These are phyloP conservation scores for Aleiodes leptofemur DNA, from an alignment of 2,888 invertebrate genomes.

Conservation along the genomic window DNA sequence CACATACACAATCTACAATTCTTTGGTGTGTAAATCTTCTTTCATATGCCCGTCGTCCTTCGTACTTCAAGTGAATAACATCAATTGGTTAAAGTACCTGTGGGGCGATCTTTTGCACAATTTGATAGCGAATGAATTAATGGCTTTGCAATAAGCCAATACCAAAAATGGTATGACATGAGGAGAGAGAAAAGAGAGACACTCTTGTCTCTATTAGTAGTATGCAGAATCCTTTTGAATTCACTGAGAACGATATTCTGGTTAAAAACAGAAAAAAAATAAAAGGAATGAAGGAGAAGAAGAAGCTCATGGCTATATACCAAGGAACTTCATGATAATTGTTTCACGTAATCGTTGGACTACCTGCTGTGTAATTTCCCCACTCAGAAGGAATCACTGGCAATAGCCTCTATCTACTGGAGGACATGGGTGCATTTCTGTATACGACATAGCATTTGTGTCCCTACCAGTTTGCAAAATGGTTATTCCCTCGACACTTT, in stretches of 20 bases:
- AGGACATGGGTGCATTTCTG: too few relatives aligned
- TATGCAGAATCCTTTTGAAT: too few relatives aligned
- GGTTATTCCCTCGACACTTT: slow-evolving; percentile 37
- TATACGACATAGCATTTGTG: too few relatives aligned
- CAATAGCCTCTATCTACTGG: too few relatives aligned
- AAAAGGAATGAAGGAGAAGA: too few relatives aligned
- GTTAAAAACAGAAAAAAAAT: too few relatives aligned
- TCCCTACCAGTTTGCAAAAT: neutral
- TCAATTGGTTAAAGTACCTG: slow-evolving; percentile 26
- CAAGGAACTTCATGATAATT: slow-evolving; percentile 17
- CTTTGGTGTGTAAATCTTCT: slow-evolving; percentile 26
- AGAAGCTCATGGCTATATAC: slow-evolving; percentile 5
- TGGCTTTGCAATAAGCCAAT: slow-evolving; percentile 16
- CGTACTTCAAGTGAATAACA: slow-evolving; percentile 9
- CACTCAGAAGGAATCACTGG: slow-evolving; percentile 1
- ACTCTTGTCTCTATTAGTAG: too few relatives aligned
- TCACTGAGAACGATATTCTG: too few relatives aligned
- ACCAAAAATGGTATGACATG: neutral
- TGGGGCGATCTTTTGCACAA: slow-evolving; percentile 17
- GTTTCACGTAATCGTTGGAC: slow-evolving; percentile 24
- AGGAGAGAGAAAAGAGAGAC: neutral
- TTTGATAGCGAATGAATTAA: slow-evolving; percentile 23
- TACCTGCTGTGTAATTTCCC: slow-evolving; percentile 23
- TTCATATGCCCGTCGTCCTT: slow-evolving; percentile 18
- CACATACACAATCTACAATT: slow-evolving; percentile 7